Percentiles rank a stretch among this genome's conserved stretches.
Conservation (phyloP, 2,797 vertebrate species). For the Botia almorhae region DNA sequence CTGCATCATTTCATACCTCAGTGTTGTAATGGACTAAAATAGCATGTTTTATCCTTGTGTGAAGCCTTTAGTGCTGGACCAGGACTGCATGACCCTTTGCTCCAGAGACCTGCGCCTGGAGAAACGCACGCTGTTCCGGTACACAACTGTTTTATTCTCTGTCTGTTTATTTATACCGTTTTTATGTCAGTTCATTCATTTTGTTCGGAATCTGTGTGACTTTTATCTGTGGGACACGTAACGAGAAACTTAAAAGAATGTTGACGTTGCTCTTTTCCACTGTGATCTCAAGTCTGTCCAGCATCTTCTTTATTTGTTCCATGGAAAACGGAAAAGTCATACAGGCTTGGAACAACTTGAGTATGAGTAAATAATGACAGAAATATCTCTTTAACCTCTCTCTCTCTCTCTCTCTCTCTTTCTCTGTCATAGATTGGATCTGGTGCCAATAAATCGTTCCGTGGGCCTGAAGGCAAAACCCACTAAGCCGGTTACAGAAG, state of each 20-base stretch:
- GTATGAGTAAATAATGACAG: not conserved
- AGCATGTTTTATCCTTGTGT: constrained; percentile 50
- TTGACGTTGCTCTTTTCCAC: too few relatives aligned
- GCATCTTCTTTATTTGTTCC: not conserved
- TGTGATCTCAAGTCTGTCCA: too few relatives aligned
- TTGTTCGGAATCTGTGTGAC: too few relatives aligned
- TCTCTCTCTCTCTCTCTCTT: not conserved
- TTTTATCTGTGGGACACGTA: too few relatives aligned
- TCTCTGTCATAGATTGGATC: constrained; percentile 83
- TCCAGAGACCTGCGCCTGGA: constrained; percentile 93
- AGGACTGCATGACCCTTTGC: constrained; percentile 94
- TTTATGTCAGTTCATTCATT: not conserved
- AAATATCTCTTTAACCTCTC: not conserved
- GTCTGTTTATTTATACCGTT: not conserved
- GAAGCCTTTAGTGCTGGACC: constrained; percentile 94
- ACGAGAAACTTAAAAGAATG: too few relatives aligned
- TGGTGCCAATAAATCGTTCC: constrained; percentile 96
- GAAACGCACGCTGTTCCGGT: constrained; percentile 96
- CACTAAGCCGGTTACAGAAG: constrained; percentile 97
- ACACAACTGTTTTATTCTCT: constrained; percentile 19
- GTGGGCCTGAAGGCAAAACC: constrained; percentile 98
- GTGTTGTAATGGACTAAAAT: constrained; percentile 49
- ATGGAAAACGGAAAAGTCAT: not conserved
- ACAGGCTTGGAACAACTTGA: not conserved
- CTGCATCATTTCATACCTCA: constrained; percentile 46